Evolutionary conservation across 2,113 vertebrate species (phyloP), one percentile per base, ranked within the genome.

Genomic region (Ovibos moschatus): DNA sequence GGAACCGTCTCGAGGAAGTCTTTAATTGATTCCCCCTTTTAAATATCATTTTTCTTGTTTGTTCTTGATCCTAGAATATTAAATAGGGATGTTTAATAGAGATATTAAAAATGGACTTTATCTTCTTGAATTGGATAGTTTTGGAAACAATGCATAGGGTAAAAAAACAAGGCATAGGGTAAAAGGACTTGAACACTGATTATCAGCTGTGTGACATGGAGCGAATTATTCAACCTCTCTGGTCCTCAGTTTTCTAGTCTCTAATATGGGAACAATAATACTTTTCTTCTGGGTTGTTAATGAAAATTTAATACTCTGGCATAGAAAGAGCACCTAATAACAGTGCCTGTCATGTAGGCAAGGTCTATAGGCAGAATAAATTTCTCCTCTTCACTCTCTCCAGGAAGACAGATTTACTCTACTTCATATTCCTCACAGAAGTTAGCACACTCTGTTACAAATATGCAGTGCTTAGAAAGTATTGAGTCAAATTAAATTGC

Each of bases 381-480:
- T 55, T 82, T 15, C 27, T 15, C 33, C 30, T 58, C 89, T 25
- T 10, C 16, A 8, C n/a, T 85, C 40, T 89, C 27, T 3, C 67
- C 21, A 67, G 19, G 12, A 64, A 62, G 9, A 79, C 82, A 92
- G 4, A 21, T 21, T 51, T 86, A 78, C 30, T 88, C 11, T 78
- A 14, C n/a, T 27, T 88, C 1, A 0, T 78, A 19, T 45, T 88
- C 5, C 50, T 81, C 23, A 45, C 3, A 74, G 40, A 36, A 94
- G 10, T 90, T 45, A 50, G 13, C 5, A 45, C 11, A 16, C 21
- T 33, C 7, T 57, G 5, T 74, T 78, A 79, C 5, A 90, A 83
- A 94, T 82, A 89, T 23, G 57, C 81, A 12, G 11, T 58, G 10
- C 27, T 81, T 40, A 82, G 55, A 89, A 83, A 90, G 87, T 50